Evolutionary conservation across 1,140 invertebrate species (phyloP), one percentile per base, ranked within the genome.

Genomic region (Lucilia sericata): DNA sequence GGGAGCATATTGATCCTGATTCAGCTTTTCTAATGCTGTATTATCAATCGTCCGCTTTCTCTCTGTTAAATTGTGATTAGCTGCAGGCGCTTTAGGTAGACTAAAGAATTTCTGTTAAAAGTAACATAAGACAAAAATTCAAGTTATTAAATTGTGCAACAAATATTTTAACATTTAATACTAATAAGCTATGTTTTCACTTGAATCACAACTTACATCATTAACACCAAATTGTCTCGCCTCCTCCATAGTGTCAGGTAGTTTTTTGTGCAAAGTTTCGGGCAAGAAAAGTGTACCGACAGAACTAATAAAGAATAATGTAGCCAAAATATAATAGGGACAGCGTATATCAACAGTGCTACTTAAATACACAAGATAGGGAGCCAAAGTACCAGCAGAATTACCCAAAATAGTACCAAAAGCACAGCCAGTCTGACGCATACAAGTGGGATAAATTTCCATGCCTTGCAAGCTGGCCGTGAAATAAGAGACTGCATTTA

Each of bases 161-260:
- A 3, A 30, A 30, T 30, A 30, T 30, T 30, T 2, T 30, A 3
- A 3, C 25, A 30, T 30, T 30, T 30, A 30, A 30, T 30, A 30
- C 3, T 30, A 30, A 30, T 30, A 30, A 2, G 1, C 25, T 30
- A 3, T 2, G 1, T 30, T 30, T 30, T 30, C 3, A 1, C 25
- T 30, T 30, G 3, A 30, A 30, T 3, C 2, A 42, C 42, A 55
- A 70, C 89, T 88, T 86, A 91, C 90, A 86, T 95, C 93, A 86
- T 93, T 91, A 83, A 91, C 93, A 21, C 95, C 94, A 87, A 96
- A 96, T 25, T 93, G 90, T 86, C 94, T 93, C 0, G 94, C 95
- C 86, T 96, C 94, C 82, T 94, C 91, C 19, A 96, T 88, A 5
- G 95, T 95, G 85, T 95, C 94, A n/a, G 95, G 95, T 36, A 96